A percentile compares a stretch with the other conserved stretches of the same genome.
Conservation (phyloP, 2,888 invertebrate genomes). For the Nasonia oneida region DNA sequence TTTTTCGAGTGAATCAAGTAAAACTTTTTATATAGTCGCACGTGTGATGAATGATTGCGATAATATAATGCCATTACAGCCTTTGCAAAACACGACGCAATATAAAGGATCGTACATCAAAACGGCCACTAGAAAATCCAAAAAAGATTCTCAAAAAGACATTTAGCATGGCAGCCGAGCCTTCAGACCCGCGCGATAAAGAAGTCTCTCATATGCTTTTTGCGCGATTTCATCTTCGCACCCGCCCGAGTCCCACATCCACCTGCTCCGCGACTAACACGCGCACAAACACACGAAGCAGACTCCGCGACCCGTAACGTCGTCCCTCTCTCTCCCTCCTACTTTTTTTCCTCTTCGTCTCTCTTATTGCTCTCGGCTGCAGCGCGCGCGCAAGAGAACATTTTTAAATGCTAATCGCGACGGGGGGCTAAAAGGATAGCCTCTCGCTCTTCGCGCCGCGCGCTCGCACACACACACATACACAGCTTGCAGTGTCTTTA, state of each 20-base stretch:
- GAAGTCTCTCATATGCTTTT: background rate
- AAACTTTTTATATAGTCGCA: no score
- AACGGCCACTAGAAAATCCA: background rate
- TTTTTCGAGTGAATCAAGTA: no score
- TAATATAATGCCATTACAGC: no score
- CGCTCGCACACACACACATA: no score
- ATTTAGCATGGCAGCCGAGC: background rate
- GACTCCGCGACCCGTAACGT: background rate
- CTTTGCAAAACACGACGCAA: no score
- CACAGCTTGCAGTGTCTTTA: background rate
- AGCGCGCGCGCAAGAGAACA: conserved; percentile 33
- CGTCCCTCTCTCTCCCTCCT: background rate
- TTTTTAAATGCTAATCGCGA: conserved; percentile 57
- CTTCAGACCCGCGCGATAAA: background rate
- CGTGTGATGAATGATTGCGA: no score
- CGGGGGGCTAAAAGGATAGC: conserved; percentile 49
- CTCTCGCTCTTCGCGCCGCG: background rate
- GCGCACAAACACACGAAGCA: background rate
- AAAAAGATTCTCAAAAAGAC: conserved; percentile 21
- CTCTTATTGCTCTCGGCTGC: conserved; percentile 19
- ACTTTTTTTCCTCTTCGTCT: conserved; percentile 4
- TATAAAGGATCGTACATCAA: background rate
- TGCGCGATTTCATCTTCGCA: conserved; percentile 13
- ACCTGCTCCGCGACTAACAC: background rate
- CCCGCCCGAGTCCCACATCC: background rate